These are phyloP conservation scores for Panthera leo DNA, from an alignment of 2,113 vertebrate species.

Conservation along the genomic window DNA sequence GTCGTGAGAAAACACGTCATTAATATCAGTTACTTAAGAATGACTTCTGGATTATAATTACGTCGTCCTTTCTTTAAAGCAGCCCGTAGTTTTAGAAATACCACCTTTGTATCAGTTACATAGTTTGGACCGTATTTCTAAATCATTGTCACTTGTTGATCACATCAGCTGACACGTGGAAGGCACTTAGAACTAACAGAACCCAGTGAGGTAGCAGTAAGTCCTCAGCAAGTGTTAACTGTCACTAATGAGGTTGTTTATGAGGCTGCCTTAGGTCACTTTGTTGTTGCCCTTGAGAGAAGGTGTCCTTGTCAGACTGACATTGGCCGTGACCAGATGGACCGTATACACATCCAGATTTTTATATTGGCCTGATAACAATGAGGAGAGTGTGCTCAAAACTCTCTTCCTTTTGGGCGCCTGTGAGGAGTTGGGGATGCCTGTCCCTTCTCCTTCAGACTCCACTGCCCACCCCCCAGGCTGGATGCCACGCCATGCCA, in stretches of 20 bases:
- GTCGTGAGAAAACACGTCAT: rapidly evolving
- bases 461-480: too few relatives aligned
- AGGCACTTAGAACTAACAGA: neutral
- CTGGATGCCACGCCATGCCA: too few relatives aligned
- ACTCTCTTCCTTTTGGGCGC: neutral
- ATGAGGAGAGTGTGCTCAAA: neutral
- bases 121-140: neutral
- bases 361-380: neutral
- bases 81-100: neutral
- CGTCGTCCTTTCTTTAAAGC: neutral
- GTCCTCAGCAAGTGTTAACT: too few relatives aligned
- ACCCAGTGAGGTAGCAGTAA: rapidly evolving
- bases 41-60: rapidly evolving
- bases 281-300: neutral
- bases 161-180: neutral
- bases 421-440: too few relatives aligned
- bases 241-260: rapidly evolving
- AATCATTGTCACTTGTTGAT: neutral
- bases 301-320: neutral
- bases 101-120: neutral
- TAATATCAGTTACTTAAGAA: too few relatives aligned
- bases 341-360: rapidly evolving
- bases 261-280: too few relatives aligned
- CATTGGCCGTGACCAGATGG: neutral
- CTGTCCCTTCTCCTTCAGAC: too few relatives aligned